A percentile compares a stretch with the other conserved stretches of the same genome.
These are phyloP conservation scores for Brachionus plicatilis DNA, from an alignment of 1,140 invertebrate genomes.

Conservation along the genomic window DNA sequence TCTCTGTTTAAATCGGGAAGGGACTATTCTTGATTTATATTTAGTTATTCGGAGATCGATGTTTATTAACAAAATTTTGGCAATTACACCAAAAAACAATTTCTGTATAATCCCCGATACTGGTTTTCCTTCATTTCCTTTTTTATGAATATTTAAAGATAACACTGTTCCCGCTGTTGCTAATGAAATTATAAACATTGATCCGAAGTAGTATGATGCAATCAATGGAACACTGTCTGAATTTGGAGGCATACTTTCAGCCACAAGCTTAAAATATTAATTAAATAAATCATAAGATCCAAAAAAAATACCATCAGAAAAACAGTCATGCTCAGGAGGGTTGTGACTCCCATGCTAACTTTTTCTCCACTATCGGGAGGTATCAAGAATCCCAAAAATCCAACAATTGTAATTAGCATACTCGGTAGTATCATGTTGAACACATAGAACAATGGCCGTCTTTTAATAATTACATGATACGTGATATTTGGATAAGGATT, in stretches of 20 bases:
- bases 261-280: slow-evolving; percentile 61
- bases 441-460: slow-evolving; percentile 80
- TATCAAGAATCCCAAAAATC: slow-evolving; percentile 82
- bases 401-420: slow-evolving; percentile 76
- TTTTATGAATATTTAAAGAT: slow-evolving; percentile 74
- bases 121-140: slow-evolving; percentile 47
- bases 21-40: not conserved
- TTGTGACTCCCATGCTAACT: slow-evolving; percentile 76
- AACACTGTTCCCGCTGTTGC: slow-evolving; percentile 72
- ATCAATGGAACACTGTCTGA: slow-evolving; percentile 80
- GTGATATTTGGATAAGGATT: slow-evolving; percentile 58
- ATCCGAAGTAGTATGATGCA: slow-evolving; percentile 82
- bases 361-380: slow-evolving; percentile 72
- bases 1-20: not conserved
- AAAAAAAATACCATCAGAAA: slow-evolving; percentile 72
- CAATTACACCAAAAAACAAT: slow-evolving; percentile 19
- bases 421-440: slow-evolving; percentile 85
- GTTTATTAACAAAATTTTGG: slow-evolving; percentile 6
- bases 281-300: slow-evolving; percentile 41
- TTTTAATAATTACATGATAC: slow-evolving; percentile 60
- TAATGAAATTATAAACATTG: slow-evolving; percentile 80
- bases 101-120: not conserved
- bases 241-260: slow-evolving; percentile 81
- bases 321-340: slow-evolving; percentile 82
- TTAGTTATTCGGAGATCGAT: not conserved